Evolutionary conservation across 2,888 invertebrate genomes (phyloP).

Genomic region (Drosophila parthenogenetica): DNA sequence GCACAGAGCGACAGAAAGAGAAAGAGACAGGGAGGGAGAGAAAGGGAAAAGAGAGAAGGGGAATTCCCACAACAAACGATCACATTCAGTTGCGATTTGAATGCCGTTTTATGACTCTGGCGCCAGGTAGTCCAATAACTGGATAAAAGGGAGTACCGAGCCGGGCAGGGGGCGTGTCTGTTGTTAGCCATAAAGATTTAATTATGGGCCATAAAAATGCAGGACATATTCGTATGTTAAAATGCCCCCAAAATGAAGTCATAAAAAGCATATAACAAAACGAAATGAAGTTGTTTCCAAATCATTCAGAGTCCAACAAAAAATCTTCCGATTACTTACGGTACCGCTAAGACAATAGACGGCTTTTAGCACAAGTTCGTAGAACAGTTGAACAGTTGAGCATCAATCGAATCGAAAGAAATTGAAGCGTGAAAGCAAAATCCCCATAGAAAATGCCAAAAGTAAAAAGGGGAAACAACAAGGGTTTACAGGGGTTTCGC

Average conservation of each 20-base stretch:
- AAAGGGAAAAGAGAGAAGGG: background rate
- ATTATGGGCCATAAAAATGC: slow-evolving; percentile 60
- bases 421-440: slow-evolving; percentile 24
- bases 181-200: slow-evolving; percentile 71
- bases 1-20: background rate
- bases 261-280: slow-evolving; percentile 54
- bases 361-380: slow-evolving; percentile 5
- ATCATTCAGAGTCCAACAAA: slow-evolving; percentile 44
- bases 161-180: background rate
- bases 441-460: background rate
- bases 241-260: slow-evolving; percentile 67
- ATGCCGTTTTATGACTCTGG: slow-evolving; percentile 52
- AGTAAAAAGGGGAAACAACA: background rate
- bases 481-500: background rate
- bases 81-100: slow-evolving; percentile 61
- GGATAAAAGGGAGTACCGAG: background rate
- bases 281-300: slow-evolving; percentile 71
- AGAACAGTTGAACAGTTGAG: background rate
- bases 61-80: slow-evolving; percentile 37
- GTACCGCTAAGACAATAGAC: background rate
- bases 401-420: slow-evolving; percentile 13
- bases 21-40: background rate
- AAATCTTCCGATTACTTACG: background rate
- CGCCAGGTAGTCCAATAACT: slow-evolving; percentile 23
- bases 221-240: slow-evolving; percentile 22